These are phyloP conservation scores for Cheilinus undulatus DNA, from an alignment of 2,113 vertebrate genomes.

Conservation along the genomic window DNA sequence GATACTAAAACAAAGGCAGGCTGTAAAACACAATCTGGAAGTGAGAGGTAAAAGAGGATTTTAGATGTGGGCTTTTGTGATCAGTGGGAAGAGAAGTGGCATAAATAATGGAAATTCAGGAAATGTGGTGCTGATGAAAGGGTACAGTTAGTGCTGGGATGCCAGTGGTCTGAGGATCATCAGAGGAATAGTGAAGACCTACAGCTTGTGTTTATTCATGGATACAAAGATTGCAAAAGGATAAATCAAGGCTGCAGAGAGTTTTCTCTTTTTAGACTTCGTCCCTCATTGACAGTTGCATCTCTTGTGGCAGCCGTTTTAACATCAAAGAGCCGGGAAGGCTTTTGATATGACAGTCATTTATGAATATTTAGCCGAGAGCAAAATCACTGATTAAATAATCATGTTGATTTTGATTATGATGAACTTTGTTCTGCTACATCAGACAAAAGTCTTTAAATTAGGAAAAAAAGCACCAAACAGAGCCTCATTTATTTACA, in stretches of 20 bases:
- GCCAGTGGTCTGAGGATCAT: constrained; percentile 28
- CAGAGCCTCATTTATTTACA: neutral
- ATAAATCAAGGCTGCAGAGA: constrained; percentile 4
- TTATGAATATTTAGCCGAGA: neutral
- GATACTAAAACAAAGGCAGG: constrained; percentile 52
- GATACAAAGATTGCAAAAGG: constrained; percentile 33
- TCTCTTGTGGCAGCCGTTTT: constrained; percentile 5
- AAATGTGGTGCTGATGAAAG: constrained; percentile 25
- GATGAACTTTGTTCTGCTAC: neutral
- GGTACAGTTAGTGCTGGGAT: neutral
- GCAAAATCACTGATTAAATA: neutral
- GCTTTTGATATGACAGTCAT: constrained; percentile 14
- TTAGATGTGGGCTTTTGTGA: constrained; percentile 47
- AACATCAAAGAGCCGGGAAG: constrained; percentile 30
- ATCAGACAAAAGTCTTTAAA: neutral
- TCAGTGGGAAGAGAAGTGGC: constrained; percentile 31
- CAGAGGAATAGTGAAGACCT: constrained; percentile 1
- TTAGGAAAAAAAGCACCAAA: neutral
- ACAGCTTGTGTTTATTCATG: constrained; percentile 20
- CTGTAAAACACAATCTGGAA: constrained; percentile 56
- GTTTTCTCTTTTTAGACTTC: constrained; percentile 6
- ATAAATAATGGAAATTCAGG: constrained; percentile 36
- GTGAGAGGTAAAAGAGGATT: constrained; percentile 32
- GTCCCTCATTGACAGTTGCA: constrained; percentile 16
- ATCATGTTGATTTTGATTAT: neutral